A percentile compares a stretch with the other conserved stretches of the same genome.
phyloP scores from a whole-genome alignment of 2,113 vertebrate species.

The Chionomys nivalis region DNA sequence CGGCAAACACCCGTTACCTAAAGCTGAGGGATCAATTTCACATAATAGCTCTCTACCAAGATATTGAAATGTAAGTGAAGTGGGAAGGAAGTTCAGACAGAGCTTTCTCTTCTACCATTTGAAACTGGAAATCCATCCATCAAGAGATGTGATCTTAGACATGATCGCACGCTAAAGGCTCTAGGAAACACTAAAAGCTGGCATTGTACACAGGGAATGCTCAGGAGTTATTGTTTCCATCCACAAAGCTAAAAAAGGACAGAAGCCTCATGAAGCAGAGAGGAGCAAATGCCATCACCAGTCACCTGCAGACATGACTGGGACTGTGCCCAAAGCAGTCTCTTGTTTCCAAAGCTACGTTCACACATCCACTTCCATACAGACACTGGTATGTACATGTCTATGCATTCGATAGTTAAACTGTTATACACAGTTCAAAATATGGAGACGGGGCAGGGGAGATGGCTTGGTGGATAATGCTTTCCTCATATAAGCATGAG shows the following conservation, averaged over 20 bases:
- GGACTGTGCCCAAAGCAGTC: not conserved
- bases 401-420: not conserved
- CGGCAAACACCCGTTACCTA: constrained; percentile 42
- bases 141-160: not conserved
- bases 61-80: constrained; percentile 67
- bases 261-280: not conserved
- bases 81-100: constrained; percentile 24
- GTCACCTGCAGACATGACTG: not conserved
- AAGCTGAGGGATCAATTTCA: constrained; percentile 55
- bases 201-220: not conserved
- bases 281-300: not conserved
- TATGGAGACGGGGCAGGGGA: not conserved
- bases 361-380: not conserved
- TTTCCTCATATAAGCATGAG: too few relatives aligned
- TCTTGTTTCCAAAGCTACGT: not conserved
- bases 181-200: constrained; percentile 42
- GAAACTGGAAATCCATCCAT: constrained; percentile 48
- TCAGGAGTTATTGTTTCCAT: not conserved
- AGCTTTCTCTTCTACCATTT: constrained; percentile 16
- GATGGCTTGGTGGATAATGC: not conserved
- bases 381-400: too few relatives aligned
- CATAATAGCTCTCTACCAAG: constrained; percentile 56
- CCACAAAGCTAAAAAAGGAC: not conserved
- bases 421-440: not conserved
- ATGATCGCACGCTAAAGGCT: not conserved